A percentile compares a stretch with the other conserved stretches of the same genome.
Conservation (phyloP, 2,888 invertebrate genomes). For the Drosophila mercatorum region DNA sequence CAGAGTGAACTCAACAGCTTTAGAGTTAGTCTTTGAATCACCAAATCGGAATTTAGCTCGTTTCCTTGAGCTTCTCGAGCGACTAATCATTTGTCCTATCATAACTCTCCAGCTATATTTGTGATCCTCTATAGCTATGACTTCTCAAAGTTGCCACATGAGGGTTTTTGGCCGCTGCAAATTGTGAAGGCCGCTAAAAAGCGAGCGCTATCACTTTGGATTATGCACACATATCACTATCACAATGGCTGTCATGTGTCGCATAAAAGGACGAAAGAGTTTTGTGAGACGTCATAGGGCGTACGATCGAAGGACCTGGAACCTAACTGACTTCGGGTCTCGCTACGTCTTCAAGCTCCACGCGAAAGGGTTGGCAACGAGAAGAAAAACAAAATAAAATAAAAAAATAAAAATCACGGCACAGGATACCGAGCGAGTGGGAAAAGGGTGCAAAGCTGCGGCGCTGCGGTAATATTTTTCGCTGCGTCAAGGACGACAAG, state of each 20-base stretch:
- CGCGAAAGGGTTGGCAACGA: conserved; percentile 31
- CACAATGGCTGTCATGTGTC: conserved; percentile 54
- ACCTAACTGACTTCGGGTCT: conserved; percentile 9
- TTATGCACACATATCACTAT: conserved; percentile 55
- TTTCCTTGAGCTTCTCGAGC: too few relatives aligned
- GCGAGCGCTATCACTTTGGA: conserved; percentile 16
- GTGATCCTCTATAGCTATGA: neutral
- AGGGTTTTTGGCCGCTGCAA: neutral
- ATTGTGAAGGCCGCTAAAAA: neutral
- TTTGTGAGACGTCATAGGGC: conserved; percentile 49
- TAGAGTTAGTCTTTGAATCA: too few relatives aligned
- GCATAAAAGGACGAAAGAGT: conserved; percentile 19
- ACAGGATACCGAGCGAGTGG: conserved; percentile 11
- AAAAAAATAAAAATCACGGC: conserved; percentile 3
- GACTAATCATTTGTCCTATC: too few relatives aligned
- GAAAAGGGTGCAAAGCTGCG: conserved; percentile 50
- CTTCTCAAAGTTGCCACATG: neutral
- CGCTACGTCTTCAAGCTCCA: conserved; percentile 46
- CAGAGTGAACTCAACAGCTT: too few relatives aligned
- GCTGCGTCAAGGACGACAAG: conserved; percentile 54
- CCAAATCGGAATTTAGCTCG: too few relatives aligned
- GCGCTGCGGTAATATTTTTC: conserved; percentile 39
- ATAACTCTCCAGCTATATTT: neutral
- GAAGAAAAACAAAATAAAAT: too few relatives aligned
- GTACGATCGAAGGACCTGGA: conserved; percentile 37